phyloP scores from a whole-genome alignment of 2,888 invertebrate species.

The Eubasilissa splendida region DNA sequence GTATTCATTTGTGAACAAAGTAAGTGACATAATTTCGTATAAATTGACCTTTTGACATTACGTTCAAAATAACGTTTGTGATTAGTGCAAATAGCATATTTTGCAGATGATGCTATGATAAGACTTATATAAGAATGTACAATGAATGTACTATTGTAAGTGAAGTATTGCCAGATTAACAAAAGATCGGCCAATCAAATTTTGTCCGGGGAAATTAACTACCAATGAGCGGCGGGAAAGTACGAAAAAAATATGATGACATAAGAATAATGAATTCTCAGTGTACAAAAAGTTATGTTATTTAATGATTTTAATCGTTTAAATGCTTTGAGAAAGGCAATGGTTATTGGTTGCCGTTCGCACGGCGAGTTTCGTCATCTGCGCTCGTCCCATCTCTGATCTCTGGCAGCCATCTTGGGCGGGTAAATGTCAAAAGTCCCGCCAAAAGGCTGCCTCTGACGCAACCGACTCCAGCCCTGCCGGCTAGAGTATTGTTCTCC shows the following conservation, averaged over 20 bases:
- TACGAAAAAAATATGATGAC: not conserved
- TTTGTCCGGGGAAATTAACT: not conserved
- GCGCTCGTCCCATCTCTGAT: not conserved
- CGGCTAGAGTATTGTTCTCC: conserved; percentile 11
- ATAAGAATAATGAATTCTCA: conserved; percentile 21
- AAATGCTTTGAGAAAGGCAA: conserved; percentile 14
- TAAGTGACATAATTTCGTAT: no score
- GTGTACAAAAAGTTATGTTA: conserved; percentile 26
- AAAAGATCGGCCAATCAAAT: no score
- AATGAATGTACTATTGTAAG: no score
- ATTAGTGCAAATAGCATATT: no score
- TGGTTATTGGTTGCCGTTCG: conserved; percentile 21
- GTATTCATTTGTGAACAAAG: no score
- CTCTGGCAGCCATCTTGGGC: conserved; percentile 27
- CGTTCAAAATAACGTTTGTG: no score
- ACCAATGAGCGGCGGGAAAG: conserved; percentile 11
- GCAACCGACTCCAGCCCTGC: conserved; percentile 26
- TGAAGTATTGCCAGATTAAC: no score
- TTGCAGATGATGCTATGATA: no score
- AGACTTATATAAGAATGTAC: no score
- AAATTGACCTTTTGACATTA: no score
- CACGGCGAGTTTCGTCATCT: conserved; percentile 14
- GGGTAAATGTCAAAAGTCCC: conserved; percentile 38
- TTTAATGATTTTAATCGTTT: conserved; percentile 30
- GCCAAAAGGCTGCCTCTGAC: conserved; percentile 20